Evolutionary conservation across 2,888 invertebrate species (phyloP).

Genomic region (Hybos culiciformis): DNA sequence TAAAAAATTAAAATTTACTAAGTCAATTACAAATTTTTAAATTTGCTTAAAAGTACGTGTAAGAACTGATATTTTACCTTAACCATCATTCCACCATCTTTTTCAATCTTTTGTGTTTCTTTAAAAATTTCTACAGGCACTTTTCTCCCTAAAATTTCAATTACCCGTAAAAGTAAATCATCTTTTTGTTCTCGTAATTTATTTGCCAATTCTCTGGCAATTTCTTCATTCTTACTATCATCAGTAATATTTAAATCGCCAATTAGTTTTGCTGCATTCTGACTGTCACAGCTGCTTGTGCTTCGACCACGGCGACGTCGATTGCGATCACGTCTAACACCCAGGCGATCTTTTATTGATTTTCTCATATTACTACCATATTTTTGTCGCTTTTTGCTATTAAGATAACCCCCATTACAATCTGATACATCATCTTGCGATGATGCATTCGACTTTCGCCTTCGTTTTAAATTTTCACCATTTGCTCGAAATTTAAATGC

Average conservation of each 20-base stretch:
- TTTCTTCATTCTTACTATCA: slow-evolving; percentile 42
- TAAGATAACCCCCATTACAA: slow-evolving; percentile 20
- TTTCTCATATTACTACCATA: slow-evolving; percentile 18
- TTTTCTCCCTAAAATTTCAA: slow-evolving; percentile 55
- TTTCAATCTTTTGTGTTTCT: slow-evolving; percentile 69
- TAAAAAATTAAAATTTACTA: background rate
- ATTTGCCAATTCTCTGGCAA: slow-evolving; percentile 57
- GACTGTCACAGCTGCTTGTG: slow-evolving; percentile 39
- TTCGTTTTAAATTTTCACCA: slow-evolving; percentile 33
- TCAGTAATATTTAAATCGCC: slow-evolving; percentile 41
- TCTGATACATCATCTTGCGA: slow-evolving; percentile 26
- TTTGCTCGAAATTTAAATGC: slow-evolving; percentile 49
- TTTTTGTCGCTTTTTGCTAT: slow-evolving; percentile 20
- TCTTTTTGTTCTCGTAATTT: slow-evolving; percentile 63
- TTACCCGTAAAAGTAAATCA: slow-evolving; percentile 55
- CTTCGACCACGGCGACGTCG: slow-evolving; percentile 23
- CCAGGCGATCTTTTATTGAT: slow-evolving; percentile 22
- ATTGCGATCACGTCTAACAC: slow-evolving; percentile 18
- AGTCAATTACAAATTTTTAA: background rate
- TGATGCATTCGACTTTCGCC: slow-evolving; percentile 26
- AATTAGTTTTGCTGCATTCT: slow-evolving; percentile 36
- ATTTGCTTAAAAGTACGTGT: background rate
- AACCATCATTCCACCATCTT: slow-evolving; percentile 73
- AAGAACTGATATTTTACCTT: slow-evolving; percentile 56
- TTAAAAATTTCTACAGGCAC: slow-evolving; percentile 61